phyloP scores from a whole-genome alignment of 2,888 invertebrate species.

The Meloe dianella region DNA sequence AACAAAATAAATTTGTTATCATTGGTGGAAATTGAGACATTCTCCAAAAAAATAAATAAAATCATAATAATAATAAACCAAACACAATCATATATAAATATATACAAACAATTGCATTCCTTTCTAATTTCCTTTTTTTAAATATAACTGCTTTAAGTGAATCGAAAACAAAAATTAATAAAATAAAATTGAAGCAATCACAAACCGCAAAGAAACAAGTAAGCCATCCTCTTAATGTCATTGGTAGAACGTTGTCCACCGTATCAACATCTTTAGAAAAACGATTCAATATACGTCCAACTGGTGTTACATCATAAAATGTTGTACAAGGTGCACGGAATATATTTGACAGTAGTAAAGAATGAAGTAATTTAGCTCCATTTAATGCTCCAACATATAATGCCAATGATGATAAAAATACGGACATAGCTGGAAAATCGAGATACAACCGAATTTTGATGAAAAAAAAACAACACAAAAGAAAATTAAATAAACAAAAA shows the following conservation, averaged over 20 bases:
- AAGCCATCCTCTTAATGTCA: conserved; percentile 75
- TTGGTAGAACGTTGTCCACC: conserved; percentile 74
- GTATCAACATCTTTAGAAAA: conserved; percentile 78
- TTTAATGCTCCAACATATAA: conserved; percentile 72
- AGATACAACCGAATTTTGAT: conserved; percentile 15
- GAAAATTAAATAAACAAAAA: conserved; percentile 12
- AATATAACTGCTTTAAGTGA: conserved; percentile 42
- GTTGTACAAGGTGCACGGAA: conserved; percentile 71
- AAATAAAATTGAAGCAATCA: conserved; percentile 29
- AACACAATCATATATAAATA: conserved; percentile 4
- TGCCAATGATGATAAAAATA: conserved; percentile 71
- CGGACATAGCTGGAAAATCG: conserved; percentile 66
- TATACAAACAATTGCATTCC: conserved; percentile 12
- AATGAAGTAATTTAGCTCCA: conserved; percentile 69
- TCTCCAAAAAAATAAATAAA: conserved; percentile 8
- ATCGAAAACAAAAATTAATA: conserved; percentile 6
- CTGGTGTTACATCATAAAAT: conserved; percentile 82
- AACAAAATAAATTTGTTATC: neutral
- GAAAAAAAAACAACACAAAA: conserved; percentile 19
- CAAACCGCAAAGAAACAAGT: conserved; percentile 71
- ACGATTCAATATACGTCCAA: conserved; percentile 79
- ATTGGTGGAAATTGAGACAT: neutral
- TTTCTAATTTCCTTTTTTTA: conserved; percentile 33
- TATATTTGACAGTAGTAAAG: conserved; percentile 68
- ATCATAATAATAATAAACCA: too few species aligned